Evolutionary conservation across 1,140 invertebrate species (phyloP), one percentile per base, ranked within the genome.

Genomic region (Sminthurinus signatus): DNA sequence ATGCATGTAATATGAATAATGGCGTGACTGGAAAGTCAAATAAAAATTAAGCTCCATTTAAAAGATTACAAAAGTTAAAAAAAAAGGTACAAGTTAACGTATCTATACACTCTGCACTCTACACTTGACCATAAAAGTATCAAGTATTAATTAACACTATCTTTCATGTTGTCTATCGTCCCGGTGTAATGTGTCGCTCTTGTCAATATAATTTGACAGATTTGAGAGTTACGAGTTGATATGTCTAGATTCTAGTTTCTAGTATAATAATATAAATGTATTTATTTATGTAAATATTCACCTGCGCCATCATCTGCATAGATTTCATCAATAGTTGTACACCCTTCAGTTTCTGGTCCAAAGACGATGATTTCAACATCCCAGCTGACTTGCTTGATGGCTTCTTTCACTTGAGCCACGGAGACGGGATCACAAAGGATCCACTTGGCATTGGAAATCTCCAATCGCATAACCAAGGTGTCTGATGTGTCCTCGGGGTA

Each of bases 401-500:
- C 63, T 1, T 2, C 14, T 19, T 31, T 42, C 19, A 23, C 43
- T 17, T 51, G 14, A 3, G 17, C 2, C 8, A 58, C 43, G 4
- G 21, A 19, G 10, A 15, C 42, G 12, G 51, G 27, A 21, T 68
- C 66, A 56, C 66, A 68, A 23, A 60, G 48, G 3, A 68, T 64
- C 66, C 66, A 68, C 10, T 58, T 51, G 5, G 43, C 50, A 1
- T 43, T 25, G 29, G 60, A 62, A 50, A 63, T 48, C 12, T 51
- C 17, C 2, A 63, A 50, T 8, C 60, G 25, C 3, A 5, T 15
- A 8, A 55, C 29, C 8, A 65, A 28, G 2, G 68, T 62, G 19
- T 62, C 64, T 69, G 32, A 0, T 1, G 71, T 70, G 60, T 72
- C 71, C 56, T 72, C 68, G 12, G 65, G 65, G 44, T 72, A 72